Base-by-base conservation (phyloP, 30 jellyfish, hydroid and myxozoan species). In the Aurelia aurita region DNA sequence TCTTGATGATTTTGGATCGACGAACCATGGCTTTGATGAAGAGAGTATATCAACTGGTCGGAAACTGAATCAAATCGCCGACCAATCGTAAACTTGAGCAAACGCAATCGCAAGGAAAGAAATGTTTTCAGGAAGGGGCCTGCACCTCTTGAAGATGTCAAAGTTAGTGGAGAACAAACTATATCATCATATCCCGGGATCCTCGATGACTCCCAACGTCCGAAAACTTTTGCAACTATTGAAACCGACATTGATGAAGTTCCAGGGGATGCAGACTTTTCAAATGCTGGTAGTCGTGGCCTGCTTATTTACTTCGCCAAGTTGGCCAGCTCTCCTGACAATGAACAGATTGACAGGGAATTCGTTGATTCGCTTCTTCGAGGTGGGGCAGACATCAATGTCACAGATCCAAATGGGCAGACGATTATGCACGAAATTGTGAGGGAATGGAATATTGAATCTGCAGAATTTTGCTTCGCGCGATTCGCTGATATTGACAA, bases 341-440 rank as follows among this genome's bases (percentile, higher is more conserved):
- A 64, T 2, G 98, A 85, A 49, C 58, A 43, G 66, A 80, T 93
- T 35, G 97, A 93, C 67, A 74, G 66, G 20, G 90, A 90, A 20
- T 93, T 93, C 69, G 76, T 93, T 31, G 97, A 93, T n/a, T 76
- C 97, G 13, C 80, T 93, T 8, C 73, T 93, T 31, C 68, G 69
- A 35, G 96, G 89, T 27, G 98, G 98, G 16, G 98, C 97, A 32
- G 90, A 88, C 53, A 74, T 93, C 35, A 93, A 93, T 60, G 96
- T 79, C n/a, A 26, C 96, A 0, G 98, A 93, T 61, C 35, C 60
- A 66, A 77, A 88, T 74, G 98, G 98, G 23, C 98, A 93, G 86
- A 88, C 91, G 1, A 90, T 87, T 22, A 58, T 93, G 92, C 97
- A 88, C 70, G 98, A 88, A 72, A 88, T 93, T 16, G 97, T 88